Base-by-base conservation (phyloP, 92 coral and sea anemone genomes). In the Palythoa grandiflora region DNA sequence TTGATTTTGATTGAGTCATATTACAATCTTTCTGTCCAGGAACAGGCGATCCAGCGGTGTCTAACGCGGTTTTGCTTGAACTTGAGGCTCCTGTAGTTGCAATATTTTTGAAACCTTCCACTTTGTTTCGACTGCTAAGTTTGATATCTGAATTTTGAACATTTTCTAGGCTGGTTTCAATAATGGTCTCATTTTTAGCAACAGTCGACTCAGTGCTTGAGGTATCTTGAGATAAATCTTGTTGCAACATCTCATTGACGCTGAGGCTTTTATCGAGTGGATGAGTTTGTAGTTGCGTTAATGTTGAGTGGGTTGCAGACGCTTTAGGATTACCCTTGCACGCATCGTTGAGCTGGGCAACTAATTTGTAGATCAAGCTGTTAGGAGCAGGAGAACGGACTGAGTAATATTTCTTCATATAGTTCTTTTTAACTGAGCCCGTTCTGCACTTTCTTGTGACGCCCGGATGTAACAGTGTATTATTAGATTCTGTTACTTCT, bases 271-370 rank as follows among this genome's bases (percentile, higher is more conserved):
- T 28, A 28, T 28, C 28, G 28, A 28, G 28, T 28, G 28, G 28
- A 28, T 28, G 28, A 28, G 28, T 4, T 53, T 1, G 40, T 1
- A 9, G 47, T 7, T 77, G 10, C 5, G 20, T 9, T 12, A 15
- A 2, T 10, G 38, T 20, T 80, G 55, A 0, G 12, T 0, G 11
- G 44, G n/a, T n/a, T 47, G 47, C 59, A 66, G 75, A 5, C 28
- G 17, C 1, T 44, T 65, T 1, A 11, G 75, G 52, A 15, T 14
- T 37, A 13, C 21, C 65, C 14, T 57, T 66, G 65, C 19, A 21
- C 3, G 75, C 73, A 14, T 81, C 75, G 17, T 81, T 81, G 38
- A 81, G 86, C 6, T 65, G 75, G 28, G 86, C 75, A 36, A 81
- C 86, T 19, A 81, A 12, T 36, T 81, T 81, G 21, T 81, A 81